Base-by-base conservation (phyloP, 2,113 vertebrate genomes). In the Syrmaticus mikado region DNA sequence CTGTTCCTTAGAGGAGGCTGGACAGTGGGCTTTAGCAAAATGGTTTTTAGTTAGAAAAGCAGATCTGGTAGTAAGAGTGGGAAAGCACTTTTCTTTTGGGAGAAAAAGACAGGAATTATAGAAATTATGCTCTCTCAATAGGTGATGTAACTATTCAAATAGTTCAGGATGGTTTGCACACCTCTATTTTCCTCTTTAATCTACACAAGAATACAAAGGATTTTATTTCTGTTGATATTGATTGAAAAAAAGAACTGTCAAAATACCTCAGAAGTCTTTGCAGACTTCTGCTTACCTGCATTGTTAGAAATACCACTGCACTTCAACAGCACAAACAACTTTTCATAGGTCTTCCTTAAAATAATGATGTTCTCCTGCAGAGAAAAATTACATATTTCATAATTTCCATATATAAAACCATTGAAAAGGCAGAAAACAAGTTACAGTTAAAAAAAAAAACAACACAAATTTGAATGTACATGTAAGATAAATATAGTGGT, bases 301-400 rank as follows among this genome's bases (percentile, higher is more conserved):
- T 9, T 0, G 3, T 20, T 50, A 12, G 38, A 67, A 88, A 46
- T 71, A 68, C 19, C 87, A 8, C 50, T 36, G 81, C 17, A 17
- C 7, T 74, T 43, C 79, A 45, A 43, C 0, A 0, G 1, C 22
- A 60, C 14, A 6, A 75, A 8, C 46, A 82, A 48, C 6, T 57
- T 79, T 68, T 40, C 66, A 82, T 10, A 48, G 40, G 28, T 24
- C 11, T 61, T 72, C 17, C 43, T 53, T 78, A 46, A 34, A 72
- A 73, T 50, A 68, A 52, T 18, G 3, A 3, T 21, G 8, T 53
- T 22, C 2, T 2, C 9, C 14, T n/a, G 45, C 24, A 34, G 5
- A 25, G 24, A 67, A 80, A 87, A 87, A 70, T 17, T 21, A 25
- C 3, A 1, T 40, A 28, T 48, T 76, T 85, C 57, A 1, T 48